Percentiles rank a stretch among this genome's conserved stretches.
These are phyloP conservation scores for Hypotaenidia philippensis DNA, from an alignment of 2,797 vertebrate species.

Conservation along the genomic window DNA sequence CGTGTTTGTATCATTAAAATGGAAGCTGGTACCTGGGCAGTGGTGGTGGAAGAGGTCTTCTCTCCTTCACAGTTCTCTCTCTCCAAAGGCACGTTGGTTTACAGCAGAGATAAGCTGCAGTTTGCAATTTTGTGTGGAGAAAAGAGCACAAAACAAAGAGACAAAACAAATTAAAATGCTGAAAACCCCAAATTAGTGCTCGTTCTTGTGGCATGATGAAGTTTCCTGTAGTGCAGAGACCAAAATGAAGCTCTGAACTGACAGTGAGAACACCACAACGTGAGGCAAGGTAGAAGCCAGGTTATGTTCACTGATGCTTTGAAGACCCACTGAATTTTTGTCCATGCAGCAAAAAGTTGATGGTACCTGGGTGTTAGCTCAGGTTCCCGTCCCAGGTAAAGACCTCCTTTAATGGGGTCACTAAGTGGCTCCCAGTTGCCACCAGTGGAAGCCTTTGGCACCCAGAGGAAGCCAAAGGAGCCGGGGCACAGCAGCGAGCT, in stretches of 20 bases:
- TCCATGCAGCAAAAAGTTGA: too few species aligned
- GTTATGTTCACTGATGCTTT: background rate
- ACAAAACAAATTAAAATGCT: background rate
- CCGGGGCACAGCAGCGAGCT: too few species aligned
- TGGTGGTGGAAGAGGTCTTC: background rate
- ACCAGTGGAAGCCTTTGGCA: background rate
- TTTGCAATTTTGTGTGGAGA: background rate
- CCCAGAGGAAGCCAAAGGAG: background rate
- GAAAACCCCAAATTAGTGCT: background rate
- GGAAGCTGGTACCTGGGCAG: background rate
- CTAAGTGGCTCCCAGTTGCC: background rate
- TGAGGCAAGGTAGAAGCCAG: background rate
- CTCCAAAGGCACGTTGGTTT: background rate
- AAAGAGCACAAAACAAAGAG: background rate
- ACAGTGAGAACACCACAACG: background rate
- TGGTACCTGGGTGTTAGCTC: background rate
- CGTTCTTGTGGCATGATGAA: background rate
- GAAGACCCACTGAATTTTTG: background rate
- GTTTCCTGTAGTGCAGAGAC: fast-evolving
- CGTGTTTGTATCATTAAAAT: background rate
- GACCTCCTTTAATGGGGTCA: background rate
- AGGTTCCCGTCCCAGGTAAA: background rate
- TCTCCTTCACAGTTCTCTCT: background rate
- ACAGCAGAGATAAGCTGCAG: background rate
- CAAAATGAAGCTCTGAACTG: background rate